Evolutionary conservation across 2,113 vertebrate species (phyloP).

Genomic region (Castor canadensis): DNA sequence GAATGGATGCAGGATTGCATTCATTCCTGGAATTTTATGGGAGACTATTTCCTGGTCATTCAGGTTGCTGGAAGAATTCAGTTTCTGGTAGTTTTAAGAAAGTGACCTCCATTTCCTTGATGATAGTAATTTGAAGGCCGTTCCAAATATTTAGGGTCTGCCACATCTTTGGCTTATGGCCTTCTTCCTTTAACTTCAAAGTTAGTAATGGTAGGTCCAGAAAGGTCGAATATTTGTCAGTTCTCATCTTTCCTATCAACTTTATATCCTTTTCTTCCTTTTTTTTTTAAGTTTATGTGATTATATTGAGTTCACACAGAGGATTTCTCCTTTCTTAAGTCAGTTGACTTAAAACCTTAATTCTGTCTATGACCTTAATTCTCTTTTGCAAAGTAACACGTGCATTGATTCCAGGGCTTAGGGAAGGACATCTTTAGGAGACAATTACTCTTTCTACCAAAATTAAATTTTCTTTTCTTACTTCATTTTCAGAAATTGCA

Average conservation of each 20-base stretch:
- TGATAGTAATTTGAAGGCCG: neutral
- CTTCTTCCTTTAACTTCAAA: neutral
- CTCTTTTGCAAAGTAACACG: neutral
- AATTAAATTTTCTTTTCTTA: too few species aligned
- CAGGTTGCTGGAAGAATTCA: neutral
- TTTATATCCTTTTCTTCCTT: neutral
- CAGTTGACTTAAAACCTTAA: neutral
- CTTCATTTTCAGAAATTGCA: slow-evolving; percentile 11
- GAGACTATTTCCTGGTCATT: neutral
- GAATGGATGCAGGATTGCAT: neutral
- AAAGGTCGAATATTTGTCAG: neutral
- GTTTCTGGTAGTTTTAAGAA: neutral
- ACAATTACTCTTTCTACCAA: neutral
- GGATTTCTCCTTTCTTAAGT: neutral
- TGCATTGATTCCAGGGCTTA: neutral
- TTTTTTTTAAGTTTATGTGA: neutral
- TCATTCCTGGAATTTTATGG: neutral
- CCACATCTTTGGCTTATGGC: neutral
- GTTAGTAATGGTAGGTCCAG: neutral
- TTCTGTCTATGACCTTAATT: neutral
- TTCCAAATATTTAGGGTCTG: neutral
- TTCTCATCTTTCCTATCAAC: neutral
- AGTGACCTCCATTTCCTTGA: neutral
- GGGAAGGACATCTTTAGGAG: too few species aligned
- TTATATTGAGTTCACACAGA: neutral